phyloP scores from a whole-genome alignment of 2,888 invertebrate genomes.

The Netelia fuscicornis region DNA sequence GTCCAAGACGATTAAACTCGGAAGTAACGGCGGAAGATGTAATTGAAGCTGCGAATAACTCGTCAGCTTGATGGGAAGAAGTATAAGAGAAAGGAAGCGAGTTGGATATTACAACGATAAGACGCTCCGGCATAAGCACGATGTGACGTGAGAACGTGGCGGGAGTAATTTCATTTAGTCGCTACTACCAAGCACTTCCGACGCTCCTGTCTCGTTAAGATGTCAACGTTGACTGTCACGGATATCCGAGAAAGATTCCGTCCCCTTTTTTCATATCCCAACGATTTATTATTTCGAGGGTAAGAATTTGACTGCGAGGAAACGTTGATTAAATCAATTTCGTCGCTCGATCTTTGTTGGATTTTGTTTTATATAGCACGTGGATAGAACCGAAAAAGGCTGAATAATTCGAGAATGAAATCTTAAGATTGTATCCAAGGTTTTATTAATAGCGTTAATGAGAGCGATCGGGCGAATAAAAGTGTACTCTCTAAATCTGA shows the following conservation, averaged over 20 bases:
- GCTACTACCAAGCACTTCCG: conserved; percentile 28
- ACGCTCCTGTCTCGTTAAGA: conserved; percentile 62
- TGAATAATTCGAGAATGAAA: too few species aligned
- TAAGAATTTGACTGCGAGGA: not conserved
- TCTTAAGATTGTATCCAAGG: too few species aligned
- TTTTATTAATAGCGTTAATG: too few species aligned
- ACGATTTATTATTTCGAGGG: conserved; percentile 27
- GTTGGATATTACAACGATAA: conserved; percentile 42
- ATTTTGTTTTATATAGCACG: not conserved
- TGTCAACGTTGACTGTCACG: conserved; percentile 53
- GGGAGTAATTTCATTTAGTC: conserved; percentile 65
- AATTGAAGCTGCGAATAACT: conserved; percentile 19
- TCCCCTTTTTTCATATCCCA: conserved; percentile 5
- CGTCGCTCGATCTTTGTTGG: not conserved
- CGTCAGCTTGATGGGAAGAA: conserved; percentile 5
- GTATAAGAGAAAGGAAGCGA: conserved; percentile 8
- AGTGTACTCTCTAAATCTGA: too few species aligned
- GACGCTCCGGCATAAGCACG: conserved; percentile 36
- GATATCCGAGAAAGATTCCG: conserved; percentile 17
- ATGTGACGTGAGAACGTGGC: conserved; percentile 31
- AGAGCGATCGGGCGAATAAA: too few species aligned
- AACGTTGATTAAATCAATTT: not conserved
- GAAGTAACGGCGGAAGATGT: too few species aligned
- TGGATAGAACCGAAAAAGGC: not conserved
- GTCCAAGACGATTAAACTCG: not conserved